Percentiles rank a stretch among this genome's conserved stretches.
phyloP scores from a whole-genome alignment of 2,113 vertebrate genomes.

The Gobio gobio region DNA sequence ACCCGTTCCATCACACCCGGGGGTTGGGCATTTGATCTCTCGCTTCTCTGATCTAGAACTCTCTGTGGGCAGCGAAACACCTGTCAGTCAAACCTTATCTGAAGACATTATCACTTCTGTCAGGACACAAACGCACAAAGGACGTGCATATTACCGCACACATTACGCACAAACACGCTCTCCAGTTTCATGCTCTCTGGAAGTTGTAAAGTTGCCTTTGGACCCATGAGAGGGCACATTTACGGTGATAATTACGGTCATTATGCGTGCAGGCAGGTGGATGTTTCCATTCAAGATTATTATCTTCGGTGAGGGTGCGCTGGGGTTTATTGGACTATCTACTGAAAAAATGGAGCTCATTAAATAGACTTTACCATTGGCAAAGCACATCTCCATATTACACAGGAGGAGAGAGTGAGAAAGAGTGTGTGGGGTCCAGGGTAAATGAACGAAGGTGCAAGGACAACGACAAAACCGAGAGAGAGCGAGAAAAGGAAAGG shows the following conservation, averaged over 20 bases:
- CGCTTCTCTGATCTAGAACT: constrained; percentile 90
- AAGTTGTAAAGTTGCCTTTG: constrained; percentile 25
- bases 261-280: constrained; percentile 43
- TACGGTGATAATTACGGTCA: constrained; percentile 56
- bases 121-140: constrained; percentile 9
- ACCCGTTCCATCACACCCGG: constrained; percentile 94
- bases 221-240: constrained; percentile 38
- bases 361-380: constrained; percentile 47
- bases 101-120: constrained; percentile 21
- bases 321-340: constrained; percentile 38
- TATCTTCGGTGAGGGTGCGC: constrained; percentile 48
- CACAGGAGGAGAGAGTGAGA: constrained; percentile 12
- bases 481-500: neutral
- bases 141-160: neutral
- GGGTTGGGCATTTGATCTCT: constrained; percentile 97
- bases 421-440: neutral
- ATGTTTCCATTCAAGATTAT: constrained; percentile 50
- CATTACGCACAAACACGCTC: neutral
- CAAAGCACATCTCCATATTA: constrained; percentile 38
- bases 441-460: constrained; percentile 4
- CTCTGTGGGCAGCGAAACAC: constrained; percentile 74
- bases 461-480: constrained; percentile 17
- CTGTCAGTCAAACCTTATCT: constrained; percentile 48
- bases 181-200: constrained; percentile 7
- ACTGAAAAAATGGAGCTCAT: constrained; percentile 55